phyloP scores from a whole-genome alignment of 2,888 invertebrate genomes.

The Tiliacea citrago region DNA sequence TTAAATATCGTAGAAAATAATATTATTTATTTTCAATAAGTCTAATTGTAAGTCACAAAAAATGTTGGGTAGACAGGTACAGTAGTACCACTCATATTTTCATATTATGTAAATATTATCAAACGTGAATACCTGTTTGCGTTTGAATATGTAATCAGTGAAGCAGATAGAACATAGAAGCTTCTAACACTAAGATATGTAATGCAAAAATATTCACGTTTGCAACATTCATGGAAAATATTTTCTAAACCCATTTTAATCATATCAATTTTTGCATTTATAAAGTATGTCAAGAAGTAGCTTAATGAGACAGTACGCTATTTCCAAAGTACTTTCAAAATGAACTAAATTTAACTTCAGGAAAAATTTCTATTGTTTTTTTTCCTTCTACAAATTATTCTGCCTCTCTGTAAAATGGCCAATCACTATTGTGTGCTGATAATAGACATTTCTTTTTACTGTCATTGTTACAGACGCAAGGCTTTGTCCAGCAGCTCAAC shows the following conservation, averaged over 20 bases:
- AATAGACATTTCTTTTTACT: conserved; percentile 2
- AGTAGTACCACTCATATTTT: not conserved
- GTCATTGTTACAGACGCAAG: conserved; percentile 75
- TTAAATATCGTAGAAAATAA: not conserved
- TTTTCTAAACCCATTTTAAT: not conserved
- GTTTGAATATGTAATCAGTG: not conserved
- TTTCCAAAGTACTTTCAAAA: not conserved
- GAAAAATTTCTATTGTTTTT: not conserved
- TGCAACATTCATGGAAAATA: not conserved
- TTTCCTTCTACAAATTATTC: not conserved
- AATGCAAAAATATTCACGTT: not conserved
- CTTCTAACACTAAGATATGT: no score
- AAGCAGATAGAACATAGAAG: not conserved
- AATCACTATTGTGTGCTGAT: not conserved
- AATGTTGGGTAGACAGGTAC: not conserved
- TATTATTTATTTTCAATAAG: not conserved
- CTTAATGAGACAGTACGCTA: not conserved
- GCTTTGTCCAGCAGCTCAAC: conserved; percentile 80
- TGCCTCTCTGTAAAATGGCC: not conserved
- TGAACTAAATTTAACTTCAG: not conserved
- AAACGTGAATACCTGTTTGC: not conserved
- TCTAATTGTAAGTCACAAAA: not conserved
- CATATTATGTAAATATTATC: not conserved
- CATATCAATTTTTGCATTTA: not conserved
- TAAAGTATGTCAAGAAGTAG: no score